Evolutionary conservation across 2,113 vertebrate genomes (phyloP), one percentile per base, ranked within the genome.

Genomic region (Syngnathus scovelli): DNA sequence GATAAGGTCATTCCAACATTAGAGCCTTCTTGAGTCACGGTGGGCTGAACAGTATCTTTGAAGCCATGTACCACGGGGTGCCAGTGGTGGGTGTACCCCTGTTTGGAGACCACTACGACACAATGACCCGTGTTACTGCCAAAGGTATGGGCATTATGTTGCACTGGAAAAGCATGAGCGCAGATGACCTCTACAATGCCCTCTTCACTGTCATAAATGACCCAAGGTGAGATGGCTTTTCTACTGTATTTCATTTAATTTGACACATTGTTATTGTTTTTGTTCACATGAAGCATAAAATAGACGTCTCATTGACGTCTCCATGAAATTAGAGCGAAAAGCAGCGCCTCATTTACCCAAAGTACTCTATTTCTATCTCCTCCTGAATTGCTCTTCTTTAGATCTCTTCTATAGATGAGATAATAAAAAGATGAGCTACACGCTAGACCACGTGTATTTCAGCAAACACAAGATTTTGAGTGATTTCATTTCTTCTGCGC

Each of bases 51-150:
- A 95, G 97, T 87, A 98, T 99, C 83, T 99, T 96, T 78, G 97
- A 99, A 84, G 96, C 95, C 67, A 96, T 99, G 95, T 99, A 98
- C 85, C 97, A 99, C 0, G 96, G 97, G 0, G 95, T 99, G 0
- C 96, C 97, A 0, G 96, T 99, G 49, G 96, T 99, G 55, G 97
- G 97, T 2, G 94, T 99, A 54, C 97, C 97, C 0, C 92, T 99
- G 19, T 99, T 99, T 5, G 97, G 97, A 61, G 97, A 99, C 88
- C 97, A 99, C 79, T 99, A 99, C 0, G 97, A 99, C 79, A 98
- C 95, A 10, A 99, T 99, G 97, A 98, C 94, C 0, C 92, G 97
- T 0, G 96, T 99, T 60, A 92, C 96, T 72, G 96, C 97, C 58
- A 99, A 98, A 89, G 96, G 97, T 58, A 99, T 99, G 97, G 97